Percentiles rank a stretch among this genome's conserved stretches.
Conservation (phyloP, 37 sponge, comb jelly and placozoan species). For the Oopsacas minuta region DNA sequence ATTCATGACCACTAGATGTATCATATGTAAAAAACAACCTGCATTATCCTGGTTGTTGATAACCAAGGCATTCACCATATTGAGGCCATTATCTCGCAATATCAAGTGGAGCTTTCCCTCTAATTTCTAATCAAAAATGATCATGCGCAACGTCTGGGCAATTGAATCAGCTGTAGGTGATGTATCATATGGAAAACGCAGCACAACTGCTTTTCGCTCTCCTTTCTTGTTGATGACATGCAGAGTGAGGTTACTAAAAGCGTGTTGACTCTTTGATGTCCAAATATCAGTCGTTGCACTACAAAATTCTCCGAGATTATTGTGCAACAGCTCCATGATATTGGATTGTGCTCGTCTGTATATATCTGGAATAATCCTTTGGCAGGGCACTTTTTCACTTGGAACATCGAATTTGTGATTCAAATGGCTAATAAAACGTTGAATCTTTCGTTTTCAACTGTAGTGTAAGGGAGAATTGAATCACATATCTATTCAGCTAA, state of each 20-base stretch:
- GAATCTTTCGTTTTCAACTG: constrained; percentile 20
- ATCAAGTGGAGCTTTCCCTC: constrained; percentile 9
- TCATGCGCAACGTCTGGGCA: constrained; percentile 2
- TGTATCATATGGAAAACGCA: constrained; percentile 3
- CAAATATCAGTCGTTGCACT: constrained; percentile 16
- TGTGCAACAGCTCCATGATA: background rate
- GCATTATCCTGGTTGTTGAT: background rate
- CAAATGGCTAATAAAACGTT: background rate
- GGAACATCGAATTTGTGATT: constrained; percentile 19
- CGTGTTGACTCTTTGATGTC: background rate
- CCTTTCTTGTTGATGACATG: constrained; percentile 13
- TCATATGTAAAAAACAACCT: constrained; percentile 16
- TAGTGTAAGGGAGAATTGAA: constrained; percentile 17
- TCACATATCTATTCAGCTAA: constrained; percentile 6
- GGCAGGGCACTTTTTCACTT: constrained; percentile 1
- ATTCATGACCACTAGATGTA: constrained; percentile 18
- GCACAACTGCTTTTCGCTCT: constrained; percentile 10
- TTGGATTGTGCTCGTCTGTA: background rate
- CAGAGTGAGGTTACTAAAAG: constrained; percentile 9
- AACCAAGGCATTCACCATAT: background rate
- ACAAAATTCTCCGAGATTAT: background rate
- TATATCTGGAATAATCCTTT: background rate
- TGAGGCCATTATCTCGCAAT: background rate
- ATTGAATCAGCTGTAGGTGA: background rate
- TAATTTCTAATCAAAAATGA: constrained; percentile 2